Percentiles rank a stretch among this genome's conserved stretches.
These are phyloP conservation scores for Eilema griseolum DNA, from an alignment of 2,888 invertebrate species.

Conservation along the genomic window DNA sequence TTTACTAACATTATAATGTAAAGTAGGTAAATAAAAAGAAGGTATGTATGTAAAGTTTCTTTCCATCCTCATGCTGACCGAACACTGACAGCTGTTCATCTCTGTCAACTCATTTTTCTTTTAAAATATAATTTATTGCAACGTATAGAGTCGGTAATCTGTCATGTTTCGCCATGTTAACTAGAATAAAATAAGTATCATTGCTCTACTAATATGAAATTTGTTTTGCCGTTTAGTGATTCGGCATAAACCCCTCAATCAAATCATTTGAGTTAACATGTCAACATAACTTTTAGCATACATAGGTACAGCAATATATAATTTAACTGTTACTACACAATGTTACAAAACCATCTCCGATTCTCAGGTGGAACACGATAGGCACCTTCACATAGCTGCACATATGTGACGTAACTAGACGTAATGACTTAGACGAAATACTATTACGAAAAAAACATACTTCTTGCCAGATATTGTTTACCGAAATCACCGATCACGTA, in stretches of 20 bases:
- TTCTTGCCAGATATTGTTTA: neutral
- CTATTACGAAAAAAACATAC: conserved; percentile 24
- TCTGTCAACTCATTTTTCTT: too few species aligned
- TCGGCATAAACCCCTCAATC: neutral
- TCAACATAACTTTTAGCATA: neutral
- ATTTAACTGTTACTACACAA: conserved; percentile 36
- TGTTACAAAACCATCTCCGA: conserved; percentile 29
- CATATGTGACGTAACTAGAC: conserved; percentile 14
- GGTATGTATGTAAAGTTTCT: too few species aligned
- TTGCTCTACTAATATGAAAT: neutral
- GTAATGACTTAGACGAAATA: conserved; percentile 25
- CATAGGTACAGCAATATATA: conserved; percentile 10
- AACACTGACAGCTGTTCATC: too few species aligned
- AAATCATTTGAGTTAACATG: conserved; percentile 6
- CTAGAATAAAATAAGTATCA: neutral
- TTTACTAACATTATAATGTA: too few species aligned
- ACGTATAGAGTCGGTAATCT: too few species aligned
- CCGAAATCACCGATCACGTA: neutral
- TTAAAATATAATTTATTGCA: too few species aligned
- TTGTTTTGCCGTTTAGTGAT: neutral
- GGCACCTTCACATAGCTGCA: conserved; percentile 19
- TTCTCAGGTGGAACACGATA: conserved; percentile 30
- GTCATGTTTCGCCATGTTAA: too few species aligned
- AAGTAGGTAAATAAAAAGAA: too few species aligned
- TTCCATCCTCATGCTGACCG: too few species aligned